Conservation (phyloP, 2,888 invertebrate genomes). For the Lithophane socia region DNA sequence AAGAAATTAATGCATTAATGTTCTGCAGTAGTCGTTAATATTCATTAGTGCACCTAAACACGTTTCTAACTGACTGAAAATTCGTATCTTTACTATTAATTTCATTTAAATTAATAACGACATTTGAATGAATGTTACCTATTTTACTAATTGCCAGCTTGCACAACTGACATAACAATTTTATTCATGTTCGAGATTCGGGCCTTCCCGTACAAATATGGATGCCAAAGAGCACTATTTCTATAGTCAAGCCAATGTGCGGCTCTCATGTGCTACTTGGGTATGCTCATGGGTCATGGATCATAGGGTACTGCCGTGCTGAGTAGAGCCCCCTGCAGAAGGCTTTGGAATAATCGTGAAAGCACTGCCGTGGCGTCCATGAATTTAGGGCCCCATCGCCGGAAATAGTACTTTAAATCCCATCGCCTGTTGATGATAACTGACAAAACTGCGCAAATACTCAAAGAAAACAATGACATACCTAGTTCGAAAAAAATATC, state of each 20-base stretch:
- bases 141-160: not conserved
- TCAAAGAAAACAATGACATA: not conserved
- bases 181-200: not conserved
- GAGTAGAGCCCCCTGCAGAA: not conserved
- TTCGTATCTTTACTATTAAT: conserved; percentile 11
- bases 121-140: conserved; percentile 2
- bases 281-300: not conserved
- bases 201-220: not conserved
- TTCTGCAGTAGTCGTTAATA: conserved; percentile 42
- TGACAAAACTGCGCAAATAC: no score
- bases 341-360: no score
- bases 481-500: not conserved
- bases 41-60: conserved; percentile 41
- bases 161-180: not conserved
- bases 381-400: not conserved
- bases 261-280: no score
- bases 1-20: conserved; percentile 28
- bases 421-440: not conserved
- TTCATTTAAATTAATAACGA: conserved; percentile 12
- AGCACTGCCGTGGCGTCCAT: not conserved
- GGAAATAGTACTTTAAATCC: not conserved
- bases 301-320: not conserved
- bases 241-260: no score
- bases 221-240: not conserved
- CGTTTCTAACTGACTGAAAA: conserved; percentile 35